phyloP scores from a whole-genome alignment of 2,113 vertebrate genomes.

The Sylvia atricapilla region DNA sequence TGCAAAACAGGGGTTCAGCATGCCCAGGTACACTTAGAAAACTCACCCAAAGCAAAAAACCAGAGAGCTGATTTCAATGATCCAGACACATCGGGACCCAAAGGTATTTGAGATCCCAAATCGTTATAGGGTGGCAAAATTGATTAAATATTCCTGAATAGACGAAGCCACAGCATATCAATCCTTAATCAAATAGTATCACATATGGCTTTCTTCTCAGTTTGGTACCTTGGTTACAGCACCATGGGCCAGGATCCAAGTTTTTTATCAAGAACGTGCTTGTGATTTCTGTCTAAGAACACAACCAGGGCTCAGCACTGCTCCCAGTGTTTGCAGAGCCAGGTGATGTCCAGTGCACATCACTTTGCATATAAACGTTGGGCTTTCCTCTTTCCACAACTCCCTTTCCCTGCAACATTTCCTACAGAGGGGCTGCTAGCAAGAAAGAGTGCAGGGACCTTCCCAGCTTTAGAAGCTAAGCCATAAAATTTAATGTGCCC shows the following conservation, averaged over 20 bases:
- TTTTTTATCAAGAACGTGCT: neutral
- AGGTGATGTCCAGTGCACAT: neutral
- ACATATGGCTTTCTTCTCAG: neutral
- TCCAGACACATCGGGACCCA: accelerated
- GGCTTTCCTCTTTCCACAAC: neutral
- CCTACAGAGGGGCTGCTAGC: neutral
- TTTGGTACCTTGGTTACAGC: neutral
- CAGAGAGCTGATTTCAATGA: neutral
- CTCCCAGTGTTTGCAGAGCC: neutral
- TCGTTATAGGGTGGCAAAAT: neutral
- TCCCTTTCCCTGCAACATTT: neutral
- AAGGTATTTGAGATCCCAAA: neutral
- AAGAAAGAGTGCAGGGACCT: neutral
- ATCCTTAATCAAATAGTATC: neutral
- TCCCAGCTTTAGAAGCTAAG: neutral
- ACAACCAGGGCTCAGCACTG: neutral
- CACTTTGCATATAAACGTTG: neutral
- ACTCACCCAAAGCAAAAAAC: neutral
- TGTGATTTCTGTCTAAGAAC: neutral
- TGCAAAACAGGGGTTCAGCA: neutral
- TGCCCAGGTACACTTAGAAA: neutral
- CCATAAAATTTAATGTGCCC: neutral
- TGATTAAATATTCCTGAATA: neutral
- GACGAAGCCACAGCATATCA: neutral
- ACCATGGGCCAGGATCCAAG: neutral